Conservation (phyloP, 2,113 vertebrate species). For the Ceratotherium simum region DNA sequence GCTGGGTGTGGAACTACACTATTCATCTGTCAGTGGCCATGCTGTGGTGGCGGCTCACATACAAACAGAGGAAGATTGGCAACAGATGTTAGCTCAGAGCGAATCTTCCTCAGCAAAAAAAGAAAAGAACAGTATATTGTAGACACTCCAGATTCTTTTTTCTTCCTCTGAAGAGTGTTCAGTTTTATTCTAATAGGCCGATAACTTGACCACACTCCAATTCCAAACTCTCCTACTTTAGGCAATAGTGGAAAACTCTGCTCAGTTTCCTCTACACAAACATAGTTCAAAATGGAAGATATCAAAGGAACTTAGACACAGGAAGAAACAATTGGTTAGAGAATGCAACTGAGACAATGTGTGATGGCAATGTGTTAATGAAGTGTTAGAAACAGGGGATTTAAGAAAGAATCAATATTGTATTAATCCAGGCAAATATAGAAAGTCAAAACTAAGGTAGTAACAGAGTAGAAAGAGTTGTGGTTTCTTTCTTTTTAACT, state of each 20-base stretch:
- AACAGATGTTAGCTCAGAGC: no score
- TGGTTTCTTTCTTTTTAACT: background rate
- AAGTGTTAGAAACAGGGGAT: background rate
- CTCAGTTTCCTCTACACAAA: background rate
- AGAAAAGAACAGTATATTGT: background rate
- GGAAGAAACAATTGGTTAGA: background rate
- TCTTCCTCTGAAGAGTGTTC: background rate
- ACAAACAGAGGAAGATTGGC: no score
- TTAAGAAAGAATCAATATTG: background rate
- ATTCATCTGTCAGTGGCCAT: no score
- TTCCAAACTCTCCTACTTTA: background rate
- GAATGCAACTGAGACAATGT: background rate
- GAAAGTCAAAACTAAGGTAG: background rate
- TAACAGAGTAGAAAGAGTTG: background rate
- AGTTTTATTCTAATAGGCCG: background rate
- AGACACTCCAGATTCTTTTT: background rate
- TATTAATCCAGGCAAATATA: background rate
- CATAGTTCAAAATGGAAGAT: background rate
- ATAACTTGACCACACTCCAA: background rate
- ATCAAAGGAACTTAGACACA: background rate
- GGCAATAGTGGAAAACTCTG: background rate
- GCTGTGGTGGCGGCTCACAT: no score
- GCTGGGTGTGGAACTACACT: no score
- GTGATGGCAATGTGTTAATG: fast-evolving
- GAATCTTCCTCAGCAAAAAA: no score